Percentiles rank a stretch among this genome's conserved stretches.
These are phyloP conservation scores for Eremophila alpestris DNA, from an alignment of 2,797 vertebrate genomes.

Conservation along the genomic window DNA sequence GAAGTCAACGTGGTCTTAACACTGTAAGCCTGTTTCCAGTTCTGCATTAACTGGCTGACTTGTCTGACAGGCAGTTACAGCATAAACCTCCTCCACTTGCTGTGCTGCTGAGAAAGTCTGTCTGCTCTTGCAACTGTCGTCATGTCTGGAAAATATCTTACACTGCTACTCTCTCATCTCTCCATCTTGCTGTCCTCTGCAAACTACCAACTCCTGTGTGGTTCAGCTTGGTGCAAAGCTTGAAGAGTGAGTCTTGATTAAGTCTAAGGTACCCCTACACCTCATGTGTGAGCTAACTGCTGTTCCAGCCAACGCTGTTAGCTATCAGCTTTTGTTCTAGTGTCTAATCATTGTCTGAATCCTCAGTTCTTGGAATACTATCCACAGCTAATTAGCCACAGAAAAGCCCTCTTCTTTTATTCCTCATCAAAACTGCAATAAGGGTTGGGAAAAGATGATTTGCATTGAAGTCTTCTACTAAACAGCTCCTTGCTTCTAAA, in stretches of 20 bases:
- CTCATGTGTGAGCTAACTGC: neutral
- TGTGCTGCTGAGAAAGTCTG: neutral
- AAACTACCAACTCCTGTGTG: neutral
- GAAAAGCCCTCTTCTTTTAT: neutral
- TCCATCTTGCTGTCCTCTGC: neutral
- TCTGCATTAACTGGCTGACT: neutral
- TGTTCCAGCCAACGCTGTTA: neutral
- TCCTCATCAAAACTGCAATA: neutral
- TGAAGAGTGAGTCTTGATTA: neutral
- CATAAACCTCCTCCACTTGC: neutral
- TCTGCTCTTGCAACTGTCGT: neutral
- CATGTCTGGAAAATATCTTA: neutral
- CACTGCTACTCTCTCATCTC: neutral
- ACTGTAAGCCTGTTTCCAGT: neutral
- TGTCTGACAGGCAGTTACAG: neutral
- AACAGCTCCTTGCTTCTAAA: neutral
- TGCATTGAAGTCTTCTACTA: neutral
- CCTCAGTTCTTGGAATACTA: neutral
- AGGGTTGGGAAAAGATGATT: neutral
- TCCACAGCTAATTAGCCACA: neutral
- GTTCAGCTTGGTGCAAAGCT: neutral
- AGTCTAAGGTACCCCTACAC: neutral
- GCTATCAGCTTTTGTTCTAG: fast-evolving
- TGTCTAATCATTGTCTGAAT: neutral
- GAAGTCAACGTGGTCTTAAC: neutral